Base-by-base conservation (phyloP, 2,797 vertebrate genomes). In the Myotis vivesi region DNA sequence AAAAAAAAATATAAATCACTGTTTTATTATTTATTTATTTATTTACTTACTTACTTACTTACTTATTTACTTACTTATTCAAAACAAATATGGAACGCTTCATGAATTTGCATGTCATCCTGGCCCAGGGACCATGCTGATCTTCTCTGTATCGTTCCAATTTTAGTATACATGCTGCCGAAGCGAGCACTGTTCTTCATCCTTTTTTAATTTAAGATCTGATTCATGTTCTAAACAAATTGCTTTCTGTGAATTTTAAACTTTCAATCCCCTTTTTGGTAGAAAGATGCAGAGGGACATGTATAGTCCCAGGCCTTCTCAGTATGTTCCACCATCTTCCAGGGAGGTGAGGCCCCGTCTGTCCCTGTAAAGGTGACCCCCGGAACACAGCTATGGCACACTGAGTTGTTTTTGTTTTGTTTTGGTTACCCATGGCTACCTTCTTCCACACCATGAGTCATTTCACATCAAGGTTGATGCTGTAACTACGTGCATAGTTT, bases 211-310 rank as follows among this genome's bases (percentile, higher is more conserved):
- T 33, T 92, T 94, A 76, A 82, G 23, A 87, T 73, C 17, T 68
- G 13, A 76, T 69, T 51, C 2, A 62, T 64, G 72, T 90, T 90
- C 82, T 72, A 23, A 76, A 89, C 17, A 49, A 57, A 36, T 68
- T 90, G 38, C 46, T 92, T 30, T 79, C 76, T 38, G 41, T 84
- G 44, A 41, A 55, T 71, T 75, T 83, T 57, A 75, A 83, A 77
- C 10, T n/a, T 53, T 92, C 55, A 91, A 64, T 82, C 5, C 28
- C 12, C n/a, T 64, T 75, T 83, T 53, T 68, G 44, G 44, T 64
- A 62, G 83, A 87, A 80, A 59, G 66, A 66, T 19, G 11, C 41
- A 68, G 38, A 76, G 8, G 20, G 30, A 20, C 41, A 72, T 82
- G 86, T 68, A 46, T 36, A 68, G 11, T 23, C 15, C 19, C 33